Base-by-base conservation (phyloP, 53 echinoderm and acorn worm species). In the Actinopyga echinites region DNA sequence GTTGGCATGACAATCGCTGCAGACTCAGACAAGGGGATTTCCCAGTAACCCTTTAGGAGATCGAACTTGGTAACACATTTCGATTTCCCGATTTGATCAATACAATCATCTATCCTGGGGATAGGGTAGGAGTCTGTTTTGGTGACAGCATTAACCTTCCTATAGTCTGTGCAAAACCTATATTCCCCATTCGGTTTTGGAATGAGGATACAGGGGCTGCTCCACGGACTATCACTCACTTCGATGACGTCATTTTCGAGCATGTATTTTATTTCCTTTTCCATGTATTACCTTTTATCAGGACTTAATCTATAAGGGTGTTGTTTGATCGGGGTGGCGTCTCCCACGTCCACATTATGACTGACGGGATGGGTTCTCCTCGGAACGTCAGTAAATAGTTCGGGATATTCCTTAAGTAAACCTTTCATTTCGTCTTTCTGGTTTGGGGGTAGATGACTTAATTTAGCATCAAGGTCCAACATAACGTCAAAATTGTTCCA, bases 41-140 rank as follows among this genome's bases (percentile, higher is more conserved):
- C 84, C 92, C 92, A 91, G 38, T 91, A 91, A 19, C 86, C 85
- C 31, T 91, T 91, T 11, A 91, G 33, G 3, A 91, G 82, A 43
- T 88, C 88, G 75, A 85, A 88, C 15, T 80, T 82, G 23, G 75
- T 91, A 13, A 91, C 88, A 69, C 33, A 91, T 60, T 85, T 85
- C 1, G 87, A 87, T 13, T 45, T 71, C 4, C 91, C 91, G 12
- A 91, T 64, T 19, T 61, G 37, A 64, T 91, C 92, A 38, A 88
- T 88, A 56, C 79, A 91, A 55, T 90, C 91, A 61, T 89, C 92
- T 17, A 89, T 63, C 15, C 74, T 74, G 20, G 89, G 87, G 8
- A 92, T 69, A 21, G 89, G 92, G 71, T 78, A 92, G 4, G 86
- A 86, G 31, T 93, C 93, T 3, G 93, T 55, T 22, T 75, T 64